Base-by-base conservation (phyloP, 1,140 invertebrate species). In the Zaprionus ghesquierei region DNA sequence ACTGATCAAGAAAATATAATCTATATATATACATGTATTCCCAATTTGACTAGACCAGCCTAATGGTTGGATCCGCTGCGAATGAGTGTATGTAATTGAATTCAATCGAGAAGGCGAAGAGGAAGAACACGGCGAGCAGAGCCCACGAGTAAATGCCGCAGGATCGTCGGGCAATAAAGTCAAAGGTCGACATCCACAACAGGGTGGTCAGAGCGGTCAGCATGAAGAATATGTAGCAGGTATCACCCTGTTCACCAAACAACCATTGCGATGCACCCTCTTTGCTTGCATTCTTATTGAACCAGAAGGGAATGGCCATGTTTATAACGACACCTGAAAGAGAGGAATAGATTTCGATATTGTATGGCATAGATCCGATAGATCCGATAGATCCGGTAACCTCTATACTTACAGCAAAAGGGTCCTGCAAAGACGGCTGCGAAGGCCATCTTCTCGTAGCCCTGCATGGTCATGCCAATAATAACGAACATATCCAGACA, bases 381-480 rank as follows among this genome's bases (percentile, higher is more conserved):
- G 5, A 29, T 8, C 6, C 6, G 27, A 29, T n/a, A n/a, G n/a
- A n/a, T n/a, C n/a, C n/a, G 27, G 2, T 29, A 29, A 1, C 27
- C 6, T 27, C n/a, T n/a, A n/a, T 25, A 6, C 71, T 66, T 68
- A 87, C 82, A 62, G 12, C 70, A 79, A 10, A 87, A 55, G 4
- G 75, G 44, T 9, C 72, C 59, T 2, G 84, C 82, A 6, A 79
- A 56, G 8, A 73, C 50, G 13, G 71, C 82, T 0, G 79, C 82
- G 25, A 74, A 82, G 0, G 79, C 82, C 82, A 87, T 87, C 46
- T 68, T 73, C n/a, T 75, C 82, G 25, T 74, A 82, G 5, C 82
- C 82, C 6, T 77, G 59, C 20, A 62, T 13, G 13, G 79, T 50
- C 6, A 82, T 46, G 5, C 50, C 33, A 1, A 22, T 12, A 3